Evolutionary conservation across 2,888 invertebrate genomes (phyloP), one percentile per base, ranked within the genome.

Genomic region (Mythimna lalbum): DNA sequence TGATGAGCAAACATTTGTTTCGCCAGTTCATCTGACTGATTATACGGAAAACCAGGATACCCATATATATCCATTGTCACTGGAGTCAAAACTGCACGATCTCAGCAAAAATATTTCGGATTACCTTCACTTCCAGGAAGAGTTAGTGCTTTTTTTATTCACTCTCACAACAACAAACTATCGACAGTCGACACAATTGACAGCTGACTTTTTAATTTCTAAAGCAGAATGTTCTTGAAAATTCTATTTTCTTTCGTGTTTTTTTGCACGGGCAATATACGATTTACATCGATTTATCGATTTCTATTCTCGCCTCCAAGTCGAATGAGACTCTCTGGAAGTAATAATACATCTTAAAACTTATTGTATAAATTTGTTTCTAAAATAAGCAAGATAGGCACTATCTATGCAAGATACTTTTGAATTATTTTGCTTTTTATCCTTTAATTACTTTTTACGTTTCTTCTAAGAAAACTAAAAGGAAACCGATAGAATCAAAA

Each of bases 1-100:
- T 94, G 94, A 50, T 95, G 95, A 9, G 92, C 91, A 76, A 90
- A 93, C 90, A 95, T 91, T 90, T 95, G 94, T 80, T 93, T 93
- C 0, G 92, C 90, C 43, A 94, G 78, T 85, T 95, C 94, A 83
- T 94, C 95, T 0, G 93, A 89, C 76, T 93, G 93, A 73, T 88
- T 91, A 80, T 93, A 94, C 72, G 90, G 92, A 84, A 89, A 94
- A 60, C 90, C 77, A 14, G 90, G 87, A 83, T 92, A 95, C 21
- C 93, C 93, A 82, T 94, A 95, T 47, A 95, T 86, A 90, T 94
- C 92, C 95, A 95, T 95, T 79, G 84, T 88, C 12, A 56, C 49
- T 71, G n/a, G 5, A 55, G 10, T 50, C 4, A 49, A 56, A 61
- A 62, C 52, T 39, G 56, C 60, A 56, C 49, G 68, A 69, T 63